Conservation (phyloP, 2,113 vertebrate species). For the Tenrec ecaudatus region DNA sequence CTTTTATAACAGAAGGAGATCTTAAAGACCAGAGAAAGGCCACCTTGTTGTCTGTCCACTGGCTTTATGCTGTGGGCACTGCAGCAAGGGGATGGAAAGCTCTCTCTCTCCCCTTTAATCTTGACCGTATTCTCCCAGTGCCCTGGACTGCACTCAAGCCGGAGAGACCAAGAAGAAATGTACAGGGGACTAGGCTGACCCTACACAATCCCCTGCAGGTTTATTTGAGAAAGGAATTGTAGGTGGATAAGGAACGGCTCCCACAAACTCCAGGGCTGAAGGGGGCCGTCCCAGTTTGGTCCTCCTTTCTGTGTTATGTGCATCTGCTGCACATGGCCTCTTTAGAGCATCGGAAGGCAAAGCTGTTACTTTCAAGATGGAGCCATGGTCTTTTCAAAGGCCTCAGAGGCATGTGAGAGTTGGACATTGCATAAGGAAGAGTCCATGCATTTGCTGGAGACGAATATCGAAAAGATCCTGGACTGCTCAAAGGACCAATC, state of each 20-base stretch:
- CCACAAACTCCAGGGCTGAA: not conserved
- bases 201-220: not conserved
- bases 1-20: conserved; percentile 12
- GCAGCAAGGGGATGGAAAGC: not conserved
- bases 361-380: too few species aligned
- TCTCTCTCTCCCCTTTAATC: not conserved
- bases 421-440: too few species aligned
- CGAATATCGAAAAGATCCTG: too few species aligned
- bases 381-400: too few species aligned
- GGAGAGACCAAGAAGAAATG: not conserved
- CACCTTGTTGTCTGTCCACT: not conserved
- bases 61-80: not conserved
- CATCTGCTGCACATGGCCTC: too few species aligned
- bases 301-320: not conserved
- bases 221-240: not conserved
- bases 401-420: too few species aligned
- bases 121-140: not conserved
- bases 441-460: too few species aligned
- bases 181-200: not conserved
- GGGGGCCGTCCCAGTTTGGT: not conserved
- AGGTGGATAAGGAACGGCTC: not conserved
- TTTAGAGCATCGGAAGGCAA: too few species aligned
- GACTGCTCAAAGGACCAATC: too few species aligned
- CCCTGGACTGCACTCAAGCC: not conserved
- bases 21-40: conserved; percentile 44